phyloP scores from a whole-genome alignment of 2,888 invertebrate genomes.

The Metacarcinus magister region DNA sequence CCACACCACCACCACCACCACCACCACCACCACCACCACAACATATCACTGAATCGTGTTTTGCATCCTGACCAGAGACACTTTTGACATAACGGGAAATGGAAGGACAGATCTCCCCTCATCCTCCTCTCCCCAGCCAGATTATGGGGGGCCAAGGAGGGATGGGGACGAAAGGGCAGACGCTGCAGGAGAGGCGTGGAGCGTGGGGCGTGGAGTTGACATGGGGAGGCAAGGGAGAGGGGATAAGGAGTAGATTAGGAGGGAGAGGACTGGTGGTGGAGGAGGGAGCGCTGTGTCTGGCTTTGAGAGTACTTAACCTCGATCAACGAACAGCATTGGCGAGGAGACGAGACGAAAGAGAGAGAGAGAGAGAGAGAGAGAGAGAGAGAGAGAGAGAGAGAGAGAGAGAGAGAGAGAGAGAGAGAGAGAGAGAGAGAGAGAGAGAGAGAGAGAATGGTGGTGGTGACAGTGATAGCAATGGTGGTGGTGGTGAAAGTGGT shows the following conservation, averaged over 20 bases:
- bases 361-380: constrained; percentile 15
- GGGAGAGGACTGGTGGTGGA: background rate
- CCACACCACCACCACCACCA: constrained; percentile 7
- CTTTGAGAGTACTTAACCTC: constrained; percentile 13
- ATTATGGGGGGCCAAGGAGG: background rate
- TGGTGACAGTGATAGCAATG: constrained; percentile 3
- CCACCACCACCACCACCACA: background rate
- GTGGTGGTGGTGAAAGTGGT: background rate
- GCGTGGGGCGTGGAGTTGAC: background rate
- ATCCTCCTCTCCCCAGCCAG: background rate
- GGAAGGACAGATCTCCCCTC: background rate
- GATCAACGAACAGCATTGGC: background rate
- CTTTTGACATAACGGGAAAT: background rate
- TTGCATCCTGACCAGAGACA: background rate
- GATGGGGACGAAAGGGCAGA: background rate
- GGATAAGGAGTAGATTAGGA: background rate
- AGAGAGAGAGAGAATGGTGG: background rate
- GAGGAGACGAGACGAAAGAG: background rate
- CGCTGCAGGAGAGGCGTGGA: background rate
- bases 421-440: background rate
- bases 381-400: constrained; percentile 19
- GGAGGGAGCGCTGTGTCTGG: background rate
- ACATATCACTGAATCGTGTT: background rate
- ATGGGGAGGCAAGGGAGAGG: background rate
- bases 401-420: background rate